Evolutionary conservation across 2,797 vertebrate species (phyloP).

Genomic region (Catostomus latipinnis): DNA sequence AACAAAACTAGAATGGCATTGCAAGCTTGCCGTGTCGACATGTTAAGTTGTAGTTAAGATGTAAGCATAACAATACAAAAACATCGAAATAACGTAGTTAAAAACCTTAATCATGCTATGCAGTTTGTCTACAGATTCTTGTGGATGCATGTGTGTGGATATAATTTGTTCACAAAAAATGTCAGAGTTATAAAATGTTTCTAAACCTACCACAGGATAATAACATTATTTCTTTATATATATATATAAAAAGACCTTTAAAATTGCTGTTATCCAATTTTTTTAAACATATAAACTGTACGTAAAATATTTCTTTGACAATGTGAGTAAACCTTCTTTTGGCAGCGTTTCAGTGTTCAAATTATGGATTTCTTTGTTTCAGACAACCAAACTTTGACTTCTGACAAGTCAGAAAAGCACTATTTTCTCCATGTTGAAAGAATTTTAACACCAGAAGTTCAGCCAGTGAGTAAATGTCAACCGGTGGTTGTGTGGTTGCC

Average conservation of each 20-base stretch:
- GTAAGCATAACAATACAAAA: too few species aligned
- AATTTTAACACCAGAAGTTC: not conserved
- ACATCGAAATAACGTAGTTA: not conserved
- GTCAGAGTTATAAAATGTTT: not conserved
- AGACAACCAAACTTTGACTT: not conserved
- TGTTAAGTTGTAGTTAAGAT: conserved; percentile 25
- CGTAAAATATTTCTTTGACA: not conserved
- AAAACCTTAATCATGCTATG: conserved; percentile 19
- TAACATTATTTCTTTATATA: not conserved
- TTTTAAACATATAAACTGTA: too few species aligned
- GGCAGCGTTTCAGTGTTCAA: not conserved
- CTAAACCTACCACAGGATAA: conserved; percentile 17
- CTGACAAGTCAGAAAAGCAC: not conserved
- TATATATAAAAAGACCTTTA: not conserved
- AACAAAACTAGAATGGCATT: not conserved
- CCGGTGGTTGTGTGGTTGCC: conserved; percentile 14
- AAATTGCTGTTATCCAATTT: not conserved
- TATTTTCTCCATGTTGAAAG: not conserved
- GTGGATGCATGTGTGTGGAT: not conserved
- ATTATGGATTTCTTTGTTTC: not conserved
- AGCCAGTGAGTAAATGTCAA: conserved; percentile 26
- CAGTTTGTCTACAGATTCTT: conserved; percentile 42
- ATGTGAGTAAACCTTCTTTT: not conserved
- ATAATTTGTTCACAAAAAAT: not conserved
- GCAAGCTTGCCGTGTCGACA: not conserved